phyloP scores from a whole-genome alignment of 2,797 vertebrate species.

The Bovichtus variegatus region DNA sequence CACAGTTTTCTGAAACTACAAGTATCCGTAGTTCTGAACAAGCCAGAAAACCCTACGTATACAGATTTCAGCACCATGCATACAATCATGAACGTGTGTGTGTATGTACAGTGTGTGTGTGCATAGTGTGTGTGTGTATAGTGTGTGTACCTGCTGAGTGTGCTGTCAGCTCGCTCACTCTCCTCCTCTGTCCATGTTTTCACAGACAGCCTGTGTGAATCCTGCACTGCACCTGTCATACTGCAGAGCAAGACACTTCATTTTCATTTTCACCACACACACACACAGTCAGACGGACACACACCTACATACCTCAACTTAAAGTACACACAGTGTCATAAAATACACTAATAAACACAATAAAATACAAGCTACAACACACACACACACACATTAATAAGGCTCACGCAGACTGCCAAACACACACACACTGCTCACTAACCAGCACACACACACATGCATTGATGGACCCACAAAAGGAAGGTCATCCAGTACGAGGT shows the following conservation, averaged over 20 bases:
- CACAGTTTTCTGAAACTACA: neutral
- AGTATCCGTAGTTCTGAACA: neutral
- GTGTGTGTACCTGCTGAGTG: constrained; percentile 78
- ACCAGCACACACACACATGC: constrained; percentile 9
- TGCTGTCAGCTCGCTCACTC: constrained; percentile 70
- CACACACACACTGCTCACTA: constrained; percentile 3
- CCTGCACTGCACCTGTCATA: constrained; percentile 81
- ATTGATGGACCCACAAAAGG: constrained; percentile 18
- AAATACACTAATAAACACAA: neutral
- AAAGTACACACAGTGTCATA: neutral
- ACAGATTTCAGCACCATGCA: neutral
- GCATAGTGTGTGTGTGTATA: constrained; percentile 20
- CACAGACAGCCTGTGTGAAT: constrained; percentile 69
- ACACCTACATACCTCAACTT: neutral
- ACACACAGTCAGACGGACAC: neutral
- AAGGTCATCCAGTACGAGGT: constrained; percentile 42
- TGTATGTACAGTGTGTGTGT: neutral
- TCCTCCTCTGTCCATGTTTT: constrained; percentile 81
- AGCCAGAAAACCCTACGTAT: too few species aligned
- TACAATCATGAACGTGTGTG: too few species aligned
- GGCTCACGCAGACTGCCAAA: neutral
- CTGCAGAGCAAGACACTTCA: constrained; percentile 34
- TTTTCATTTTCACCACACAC: constrained; percentile 9
- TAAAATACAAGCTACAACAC: neutral
- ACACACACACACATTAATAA: constrained; percentile 7